phyloP scores from a whole-genome alignment of 2,888 invertebrate genomes.

The Dolichomitus sp. region DNA sequence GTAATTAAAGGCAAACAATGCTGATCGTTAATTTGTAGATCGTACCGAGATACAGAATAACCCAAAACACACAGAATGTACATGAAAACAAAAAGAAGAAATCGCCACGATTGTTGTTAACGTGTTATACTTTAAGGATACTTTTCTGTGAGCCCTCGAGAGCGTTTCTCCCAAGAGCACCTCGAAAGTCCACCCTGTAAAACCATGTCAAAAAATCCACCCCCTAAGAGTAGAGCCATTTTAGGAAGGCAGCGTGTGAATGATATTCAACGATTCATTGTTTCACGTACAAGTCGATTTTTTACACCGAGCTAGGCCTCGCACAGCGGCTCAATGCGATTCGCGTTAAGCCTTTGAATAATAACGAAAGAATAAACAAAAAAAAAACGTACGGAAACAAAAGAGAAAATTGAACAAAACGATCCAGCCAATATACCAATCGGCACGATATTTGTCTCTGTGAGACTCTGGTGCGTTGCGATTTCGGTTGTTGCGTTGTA shows the following conservation, averaged over 20 bases:
- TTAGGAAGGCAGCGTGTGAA: constrained; percentile 35
- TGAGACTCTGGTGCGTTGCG: constrained; percentile 59
- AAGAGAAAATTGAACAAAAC: constrained; percentile 34
- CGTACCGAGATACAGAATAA: constrained; percentile 39
- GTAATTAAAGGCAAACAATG: constrained; percentile 76
- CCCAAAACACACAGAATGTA: constrained; percentile 42
- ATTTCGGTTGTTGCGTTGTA: constrained; percentile 56
- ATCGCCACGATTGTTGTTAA: constrained; percentile 29
- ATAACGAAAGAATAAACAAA: constrained; percentile 2
- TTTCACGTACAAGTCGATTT: constrained; percentile 43
- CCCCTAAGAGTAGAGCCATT: constrained; percentile 16
- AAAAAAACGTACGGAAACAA: constrained; percentile 6
- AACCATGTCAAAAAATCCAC: constrained; percentile 1
- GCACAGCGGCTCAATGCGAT: constrained; percentile 18
- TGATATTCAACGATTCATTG: constrained; percentile 48
- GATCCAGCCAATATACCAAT: constrained; percentile 28
- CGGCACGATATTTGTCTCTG: constrained; percentile 52
- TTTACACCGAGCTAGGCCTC: constrained; percentile 47
- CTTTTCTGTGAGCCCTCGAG: constrained; percentile 8
- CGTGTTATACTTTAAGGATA: constrained; percentile 45
- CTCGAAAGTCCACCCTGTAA: not conserved
- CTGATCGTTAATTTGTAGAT: constrained; percentile 61
- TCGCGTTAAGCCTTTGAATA: constrained; percentile 36
- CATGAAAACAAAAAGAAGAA: constrained; percentile 6
- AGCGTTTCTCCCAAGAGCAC: not conserved